These are phyloP conservation scores for Sardina pilchardus DNA, from an alignment of 2,113 vertebrate genomes.

Conservation along the genomic window DNA sequence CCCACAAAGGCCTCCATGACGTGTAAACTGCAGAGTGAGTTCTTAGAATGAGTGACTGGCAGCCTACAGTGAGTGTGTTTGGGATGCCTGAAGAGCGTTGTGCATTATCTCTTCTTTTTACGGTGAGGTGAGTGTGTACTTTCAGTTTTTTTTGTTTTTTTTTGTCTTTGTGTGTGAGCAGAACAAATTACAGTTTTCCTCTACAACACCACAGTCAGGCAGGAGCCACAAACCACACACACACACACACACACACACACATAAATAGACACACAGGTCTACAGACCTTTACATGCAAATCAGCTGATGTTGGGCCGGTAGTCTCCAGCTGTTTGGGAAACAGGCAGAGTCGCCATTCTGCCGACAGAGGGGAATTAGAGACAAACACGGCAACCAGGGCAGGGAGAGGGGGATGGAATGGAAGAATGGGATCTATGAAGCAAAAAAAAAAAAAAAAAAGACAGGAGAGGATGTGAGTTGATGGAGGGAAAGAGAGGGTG, in stretches of 20 bases:
- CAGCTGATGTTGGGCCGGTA: neutral
- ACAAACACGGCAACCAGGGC: neutral
- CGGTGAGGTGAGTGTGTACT: neutral
- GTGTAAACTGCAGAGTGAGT: neutral
- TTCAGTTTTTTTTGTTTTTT: neutral
- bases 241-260: slow-evolving; percentile 34
- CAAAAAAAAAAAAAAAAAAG: neutral
- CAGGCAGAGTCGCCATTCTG: slow-evolving; percentile 45
- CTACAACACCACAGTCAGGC: slow-evolving; percentile 50
- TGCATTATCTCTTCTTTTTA: neutral
- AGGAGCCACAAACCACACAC: slow-evolving; percentile 53
- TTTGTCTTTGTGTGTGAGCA: slow-evolving; percentile 12
- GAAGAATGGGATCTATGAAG: neutral
- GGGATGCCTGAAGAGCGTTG: neutral
- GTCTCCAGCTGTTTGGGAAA: slow-evolving; percentile 31
- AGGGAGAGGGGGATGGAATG: neutral
- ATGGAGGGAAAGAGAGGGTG: slow-evolving; percentile 5
- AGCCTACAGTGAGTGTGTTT: neutral
- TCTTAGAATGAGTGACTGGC: neutral
- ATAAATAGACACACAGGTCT: slow-evolving; percentile 13
- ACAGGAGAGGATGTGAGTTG: neutral
- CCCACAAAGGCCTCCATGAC: neutral
- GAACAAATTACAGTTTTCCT: slow-evolving; percentile 54
- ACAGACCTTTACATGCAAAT: neutral
- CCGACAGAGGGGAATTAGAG: slow-evolving; percentile 34